Conservation (phyloP, 2,797 vertebrate genomes). For the Pipistrellus kuhlii region DNA sequence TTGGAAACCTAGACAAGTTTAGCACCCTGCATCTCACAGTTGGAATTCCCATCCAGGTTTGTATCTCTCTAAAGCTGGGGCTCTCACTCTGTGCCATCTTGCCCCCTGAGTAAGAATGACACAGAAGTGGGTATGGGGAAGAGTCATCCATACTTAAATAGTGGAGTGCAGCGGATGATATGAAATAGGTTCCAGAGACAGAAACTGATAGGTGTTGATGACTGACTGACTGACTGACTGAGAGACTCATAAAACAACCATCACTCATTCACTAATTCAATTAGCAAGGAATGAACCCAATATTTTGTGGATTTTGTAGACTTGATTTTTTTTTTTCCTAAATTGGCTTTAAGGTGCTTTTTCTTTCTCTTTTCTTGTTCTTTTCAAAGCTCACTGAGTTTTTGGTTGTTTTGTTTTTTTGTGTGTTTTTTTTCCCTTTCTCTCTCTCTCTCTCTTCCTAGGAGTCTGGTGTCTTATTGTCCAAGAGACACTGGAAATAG, state of each 20-base stretch:
- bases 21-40: not conserved
- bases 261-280: not conserved
- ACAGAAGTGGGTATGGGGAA: no score
- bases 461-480: not conserved
- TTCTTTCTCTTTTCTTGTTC: conserved; percentile 31
- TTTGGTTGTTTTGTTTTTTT: not conserved
- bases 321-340: not conserved
- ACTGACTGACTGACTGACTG: not conserved
- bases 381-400: not conserved
- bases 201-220: not conserved
- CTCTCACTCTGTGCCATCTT: not conserved
- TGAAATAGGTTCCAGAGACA: not conserved
- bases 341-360: not conserved
- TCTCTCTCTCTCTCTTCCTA: not conserved
- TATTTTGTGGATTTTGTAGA: conserved; percentile 4
- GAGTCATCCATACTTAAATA: not conserved
- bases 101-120: not conserved
- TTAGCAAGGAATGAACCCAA: not conserved
- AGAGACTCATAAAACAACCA: not conserved
- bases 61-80: not conserved
- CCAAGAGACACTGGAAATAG: not conserved
- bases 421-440: not conserved
- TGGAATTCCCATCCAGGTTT: not conserved
- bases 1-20: not conserved
- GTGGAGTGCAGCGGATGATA: not conserved